These are phyloP conservation scores for Styela clava DNA, from an alignment of 23 tunicate genomes.

Conservation along the genomic window DNA sequence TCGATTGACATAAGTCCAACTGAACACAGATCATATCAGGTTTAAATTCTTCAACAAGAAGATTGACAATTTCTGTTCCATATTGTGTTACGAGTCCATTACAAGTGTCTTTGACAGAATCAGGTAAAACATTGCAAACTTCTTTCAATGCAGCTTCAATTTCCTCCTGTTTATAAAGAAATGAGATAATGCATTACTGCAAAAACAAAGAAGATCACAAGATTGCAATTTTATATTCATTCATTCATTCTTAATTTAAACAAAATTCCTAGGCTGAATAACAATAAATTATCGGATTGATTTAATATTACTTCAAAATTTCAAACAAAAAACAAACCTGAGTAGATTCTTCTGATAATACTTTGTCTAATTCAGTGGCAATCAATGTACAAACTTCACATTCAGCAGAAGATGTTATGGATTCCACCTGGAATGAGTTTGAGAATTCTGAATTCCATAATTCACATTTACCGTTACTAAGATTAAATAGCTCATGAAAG, in stretches of 20 bases:
- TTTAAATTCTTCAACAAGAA: not conserved
- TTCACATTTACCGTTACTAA: too few species aligned
- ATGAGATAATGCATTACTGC: too few species aligned
- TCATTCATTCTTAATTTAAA: too few species aligned
- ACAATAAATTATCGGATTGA: too few species aligned
- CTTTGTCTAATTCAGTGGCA: constrained; percentile 37
- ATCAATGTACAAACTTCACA: constrained; percentile 54
- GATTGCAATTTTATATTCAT: too few species aligned
- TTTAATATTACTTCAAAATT: too few species aligned
- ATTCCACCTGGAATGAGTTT: too few species aligned
- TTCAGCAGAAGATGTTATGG: not conserved
- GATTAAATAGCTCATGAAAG: too few species aligned
- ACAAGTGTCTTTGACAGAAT: not conserved
- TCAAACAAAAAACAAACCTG: constrained; percentile 47
- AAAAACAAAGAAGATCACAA: too few species aligned
- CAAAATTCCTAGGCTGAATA: too few species aligned
- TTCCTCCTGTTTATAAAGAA: not conserved
- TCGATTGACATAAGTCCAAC: not conserved
- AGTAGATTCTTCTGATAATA: constrained; percentile 40
- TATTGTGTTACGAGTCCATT: not conserved
- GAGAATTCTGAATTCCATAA: too few species aligned
- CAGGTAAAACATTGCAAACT: not conserved
- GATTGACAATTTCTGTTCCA: not conserved
- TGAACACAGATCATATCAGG: not conserved
- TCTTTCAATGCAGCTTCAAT: not conserved